Evolutionary conservation across 2,113 vertebrate genomes (phyloP), one percentile per base, ranked within the genome.

Genomic region (Macroglossus sobrinus): DNA sequence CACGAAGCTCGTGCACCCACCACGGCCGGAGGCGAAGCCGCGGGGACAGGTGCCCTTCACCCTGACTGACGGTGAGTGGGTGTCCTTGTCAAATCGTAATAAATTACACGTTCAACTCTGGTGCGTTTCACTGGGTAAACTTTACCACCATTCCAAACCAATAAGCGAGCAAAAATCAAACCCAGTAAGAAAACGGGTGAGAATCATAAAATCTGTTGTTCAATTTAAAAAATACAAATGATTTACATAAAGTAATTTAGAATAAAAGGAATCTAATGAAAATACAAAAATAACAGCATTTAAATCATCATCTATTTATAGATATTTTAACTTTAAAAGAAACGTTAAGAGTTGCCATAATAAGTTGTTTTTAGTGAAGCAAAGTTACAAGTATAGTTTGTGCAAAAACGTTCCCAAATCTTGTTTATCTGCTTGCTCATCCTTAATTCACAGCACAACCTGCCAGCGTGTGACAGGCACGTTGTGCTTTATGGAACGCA

Each of bases 151-250:
- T 28, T 61, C 76, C 80, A 75, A 90, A 87, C 21, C 3, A 21
- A 24, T 13, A 57, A 5, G 55, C 12, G 38, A 80, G 35, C 3
- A 75, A 50, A 88, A 53, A n/a, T n/a, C 43, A 91, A 87, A 71
- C 12, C 24, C 75, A 84, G 28, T 2, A 64, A 38, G 40, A 79
- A 92, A 92, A 84, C 24, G 4, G 12, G 18, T 57, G 6, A 45
- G 75, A 89, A 64, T 33, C n/a, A 76, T 1, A 10, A 86, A 64
- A 55, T 64, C 19, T 66, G 33, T 47, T 30, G 72, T 69, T 79
- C 40, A 74, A 66, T 45, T 68, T 71, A 57, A 78, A 95, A 92
- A 89, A 14, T 64, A 8, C 69, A 94, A 91, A 24, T 78, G 74
- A 61, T 33, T 90, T 45, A 90, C 28, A 79, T 45, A 50, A 75